Base-by-base conservation (phyloP, 2,797 vertebrate species). In the Sylvia borin region DNA sequence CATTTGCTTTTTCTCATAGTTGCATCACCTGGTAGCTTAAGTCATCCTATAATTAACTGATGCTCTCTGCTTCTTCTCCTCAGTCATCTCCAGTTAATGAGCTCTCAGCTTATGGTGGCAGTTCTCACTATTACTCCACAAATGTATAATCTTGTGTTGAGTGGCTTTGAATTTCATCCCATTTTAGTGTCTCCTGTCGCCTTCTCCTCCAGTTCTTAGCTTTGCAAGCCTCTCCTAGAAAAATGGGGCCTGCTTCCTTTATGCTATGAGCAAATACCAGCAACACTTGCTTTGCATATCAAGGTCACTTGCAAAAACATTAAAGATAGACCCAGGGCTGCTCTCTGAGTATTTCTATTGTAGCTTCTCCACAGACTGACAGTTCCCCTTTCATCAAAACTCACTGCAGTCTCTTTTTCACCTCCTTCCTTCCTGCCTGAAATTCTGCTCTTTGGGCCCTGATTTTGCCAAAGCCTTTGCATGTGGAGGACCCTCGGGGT, bases 11-110 rank as follows among this genome's bases (percentile, higher is more conserved):
- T 95, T 92, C 94, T 92, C 4, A 3, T 18, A 34, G 81, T 95
- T 96, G 53, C 83, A 66, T 95, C 88, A 92, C 73, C 75, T 84
- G 26, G 43, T 60, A 86, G 32, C 40, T 95, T 73, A 93, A 92
- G 70, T 93, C 85, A 95, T 82, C 71, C 83, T 90, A n/a, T 94
- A 92, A 96, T 95, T 95, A 96, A 66, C 54, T 84, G 81, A 62
- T 81, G 25, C 24, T 96, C 66, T 65, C 62, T 88, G 51, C 51
- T 92, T 42, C 72, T 90, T 92, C 76, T 81, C 25, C 66, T 93
- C 88, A 92, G 79, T 92, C 79, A 93, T 90, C 71, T 95, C 54
- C 70, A 84, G 31, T 57, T 93, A 95, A 94, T 92, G 92, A 92
- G 38, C 60, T 91, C 58, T 62, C 76, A 72, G 73, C 38, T 90